Evolutionary conservation across 2,888 invertebrate genomes (phyloP).

Genomic region (Parasteatoda lunata): DNA sequence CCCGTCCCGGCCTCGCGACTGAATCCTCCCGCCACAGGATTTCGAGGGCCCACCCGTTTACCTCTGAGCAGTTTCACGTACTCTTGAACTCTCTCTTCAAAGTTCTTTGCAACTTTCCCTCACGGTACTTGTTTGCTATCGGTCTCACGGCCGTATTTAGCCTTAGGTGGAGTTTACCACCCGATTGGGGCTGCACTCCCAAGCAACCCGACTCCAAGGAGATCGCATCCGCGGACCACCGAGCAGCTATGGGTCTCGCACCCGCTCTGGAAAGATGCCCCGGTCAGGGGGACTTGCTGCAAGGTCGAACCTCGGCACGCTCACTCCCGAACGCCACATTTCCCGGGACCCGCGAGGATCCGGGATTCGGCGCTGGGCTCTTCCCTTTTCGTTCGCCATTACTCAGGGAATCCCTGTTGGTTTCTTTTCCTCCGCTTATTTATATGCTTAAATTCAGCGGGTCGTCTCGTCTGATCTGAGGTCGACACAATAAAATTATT

Average conservation of each 20-base stretch:
- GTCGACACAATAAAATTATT: no score
- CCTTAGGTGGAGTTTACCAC: no score
- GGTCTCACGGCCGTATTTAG: conserved; percentile 79
- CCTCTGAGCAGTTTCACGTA: no score
- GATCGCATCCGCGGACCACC: no score
- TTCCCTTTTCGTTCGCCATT: conserved; percentile 72
- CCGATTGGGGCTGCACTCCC: no score
- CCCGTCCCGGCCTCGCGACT: no score
- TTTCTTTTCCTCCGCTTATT: conserved; percentile 84
- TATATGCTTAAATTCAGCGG: conserved; percentile 81
- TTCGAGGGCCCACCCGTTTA: no score
- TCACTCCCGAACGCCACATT: conserved; percentile 52
- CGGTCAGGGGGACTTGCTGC: conserved; percentile 71
- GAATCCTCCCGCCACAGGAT: no score
- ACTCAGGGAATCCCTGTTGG: conserved; percentile 80
- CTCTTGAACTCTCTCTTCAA: conserved; percentile 81
- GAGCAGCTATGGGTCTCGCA: no score
- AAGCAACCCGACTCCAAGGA: no score
- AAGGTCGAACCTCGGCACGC: conserved; percentile 15
- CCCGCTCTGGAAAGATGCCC: conserved; percentile 72
- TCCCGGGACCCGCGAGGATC: not conserved
- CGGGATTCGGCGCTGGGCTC: conserved; percentile 55
- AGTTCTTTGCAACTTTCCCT: conserved; percentile 84
- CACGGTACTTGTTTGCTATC: conserved; percentile 82
- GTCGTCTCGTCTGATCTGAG: conserved; percentile 75